Base-by-base conservation (phyloP, 1,140 invertebrate genomes). In the Drosophila bifasciata region DNA sequence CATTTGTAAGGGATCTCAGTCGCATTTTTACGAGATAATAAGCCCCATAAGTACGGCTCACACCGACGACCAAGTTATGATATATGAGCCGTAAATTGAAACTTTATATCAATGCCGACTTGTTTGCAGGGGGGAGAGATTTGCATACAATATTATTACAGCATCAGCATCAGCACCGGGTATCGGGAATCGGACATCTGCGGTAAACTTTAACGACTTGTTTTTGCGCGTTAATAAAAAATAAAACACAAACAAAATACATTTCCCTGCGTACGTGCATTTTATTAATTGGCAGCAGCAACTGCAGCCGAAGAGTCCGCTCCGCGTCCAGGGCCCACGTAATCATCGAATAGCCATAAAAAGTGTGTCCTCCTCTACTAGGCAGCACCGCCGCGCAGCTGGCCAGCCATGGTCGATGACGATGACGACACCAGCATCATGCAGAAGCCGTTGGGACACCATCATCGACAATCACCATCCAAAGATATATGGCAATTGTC, bases 81-180 rank as follows among this genome's bases (percentile, higher is more conserved):
- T 86, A 86, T 88, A 86, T 86, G 83, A 86, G 58, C 70, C 81
- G 81, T 86, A 86, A 86, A 86, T 86, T 88, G 81, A 86, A 88
- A 86, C 77, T 86, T 85, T 81, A 85, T 85, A 85, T 86, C 72
- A 75, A 75, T 75, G 72, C 61, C 71, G 62, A 39, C 51, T 58
- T 28, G 39, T 23, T 41, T 56, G 40, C 43, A 59, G 72, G 74
- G 74, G 68, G 45, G 41, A 73, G 68, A 77, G 74, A 86, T 86
- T 86, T 86, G 78, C 81, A 88, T 88, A 77, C 83, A 73, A 70
- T 81, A 81, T 88, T 88, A 88, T 86, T 86, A 86, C 81, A 88
- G 78, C 81, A 85, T 85, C 80, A 45, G 17, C 55, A 36, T 36
- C 32, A 13, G 8, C 7, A 28, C 3, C 11, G 32, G 32, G 28